Conservation (phyloP, 2,113 vertebrate genomes). For the Pollachius pollachius region DNA sequence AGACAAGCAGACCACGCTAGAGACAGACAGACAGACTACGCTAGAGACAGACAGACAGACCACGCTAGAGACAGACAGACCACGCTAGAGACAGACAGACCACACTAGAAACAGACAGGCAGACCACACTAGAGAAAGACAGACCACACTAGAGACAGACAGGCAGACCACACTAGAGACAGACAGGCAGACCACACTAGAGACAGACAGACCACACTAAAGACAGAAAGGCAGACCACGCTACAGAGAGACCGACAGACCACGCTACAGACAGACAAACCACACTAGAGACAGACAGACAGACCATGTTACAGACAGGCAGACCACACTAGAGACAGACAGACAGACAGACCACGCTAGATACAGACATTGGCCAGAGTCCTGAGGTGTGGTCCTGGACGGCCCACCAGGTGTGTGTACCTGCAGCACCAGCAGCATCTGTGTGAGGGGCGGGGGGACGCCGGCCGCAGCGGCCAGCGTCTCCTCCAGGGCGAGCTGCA, state of each 20-base stretch:
- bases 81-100: not conserved
- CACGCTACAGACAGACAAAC: no score
- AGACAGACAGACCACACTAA: no score
- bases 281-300: no score
- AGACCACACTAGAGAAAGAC: not conserved
- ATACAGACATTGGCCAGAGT: not conserved
- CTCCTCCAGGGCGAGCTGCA: slow-evolving; percentile 84
- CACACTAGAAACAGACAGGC: not conserved
- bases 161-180: not conserved
- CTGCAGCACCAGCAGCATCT: slow-evolving; percentile 94
- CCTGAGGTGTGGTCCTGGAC: no score
- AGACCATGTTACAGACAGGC: not conserved
- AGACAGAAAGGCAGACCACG: no score
- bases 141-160: not conserved
- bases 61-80: no score
- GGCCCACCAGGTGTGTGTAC: slow-evolving; percentile 38
- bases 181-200: not conserved
- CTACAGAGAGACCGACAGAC: no score
- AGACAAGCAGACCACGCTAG: no score
- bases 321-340: not conserved
- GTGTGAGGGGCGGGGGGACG: slow-evolving; percentile 80
- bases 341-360: not conserved
- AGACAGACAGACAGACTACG: no score
- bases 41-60: no score
- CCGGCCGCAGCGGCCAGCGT: slow-evolving; percentile 68